These are phyloP conservation scores for Hemiprocne comata DNA, from an alignment of 2,113 vertebrate species.

Conservation along the genomic window DNA sequence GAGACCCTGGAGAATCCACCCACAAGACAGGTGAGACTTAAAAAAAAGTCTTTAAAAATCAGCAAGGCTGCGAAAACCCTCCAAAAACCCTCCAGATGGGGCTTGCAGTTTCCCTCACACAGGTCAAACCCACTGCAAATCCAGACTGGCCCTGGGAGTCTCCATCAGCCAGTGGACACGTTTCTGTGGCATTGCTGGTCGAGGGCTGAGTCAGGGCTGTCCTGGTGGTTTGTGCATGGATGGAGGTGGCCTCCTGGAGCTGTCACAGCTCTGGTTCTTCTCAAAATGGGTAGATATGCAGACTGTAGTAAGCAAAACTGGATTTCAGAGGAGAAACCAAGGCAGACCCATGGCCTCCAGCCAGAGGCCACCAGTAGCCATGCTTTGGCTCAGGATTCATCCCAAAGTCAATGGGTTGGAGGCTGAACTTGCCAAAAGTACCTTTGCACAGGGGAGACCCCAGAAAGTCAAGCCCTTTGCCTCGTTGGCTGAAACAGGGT, in stretches of 20 bases:
- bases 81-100: background rate
- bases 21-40: background rate
- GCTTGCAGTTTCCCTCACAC: background rate
- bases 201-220: background rate
- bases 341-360: background rate
- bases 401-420: background rate
- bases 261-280: background rate
- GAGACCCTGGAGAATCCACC: background rate
- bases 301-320: background rate
- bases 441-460: background rate
- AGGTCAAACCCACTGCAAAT: background rate
- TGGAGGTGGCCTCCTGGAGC: background rate
- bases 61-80: background rate
- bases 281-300: background rate
- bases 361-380: background rate
- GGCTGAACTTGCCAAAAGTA: background rate
- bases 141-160: background rate
- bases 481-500: rapidly evolving
- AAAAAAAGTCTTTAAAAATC: background rate
- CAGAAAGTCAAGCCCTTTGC: background rate
- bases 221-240: background rate
- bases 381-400: background rate
- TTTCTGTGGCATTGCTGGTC: rapidly evolving
- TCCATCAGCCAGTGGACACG: rapidly evolving
- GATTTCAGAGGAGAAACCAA: background rate